Evolutionary conservation across 2,113 vertebrate genomes (phyloP).

Genomic region (Malurus alboscapulatus): DNA sequence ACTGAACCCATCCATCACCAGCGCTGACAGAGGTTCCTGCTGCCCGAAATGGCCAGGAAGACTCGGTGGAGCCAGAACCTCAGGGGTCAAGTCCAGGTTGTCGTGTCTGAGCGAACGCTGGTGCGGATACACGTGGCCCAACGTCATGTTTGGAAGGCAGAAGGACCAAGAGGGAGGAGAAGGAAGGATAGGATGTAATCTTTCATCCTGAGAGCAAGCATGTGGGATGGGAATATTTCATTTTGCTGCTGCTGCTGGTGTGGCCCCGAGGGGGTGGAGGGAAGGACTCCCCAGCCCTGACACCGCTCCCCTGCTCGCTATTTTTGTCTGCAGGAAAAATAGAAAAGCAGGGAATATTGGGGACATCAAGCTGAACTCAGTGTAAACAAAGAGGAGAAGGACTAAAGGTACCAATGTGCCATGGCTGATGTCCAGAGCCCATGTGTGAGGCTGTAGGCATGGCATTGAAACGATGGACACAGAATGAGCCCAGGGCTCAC

Average conservation of each 20-base stretch:
- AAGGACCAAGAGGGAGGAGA: conserved; percentile 43
- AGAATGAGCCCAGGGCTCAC: neutral
- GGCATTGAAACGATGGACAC: neutral
- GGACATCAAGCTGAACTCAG: neutral
- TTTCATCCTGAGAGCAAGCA: neutral
- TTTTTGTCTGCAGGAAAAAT: neutral
- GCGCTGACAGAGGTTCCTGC: conserved; percentile 66
- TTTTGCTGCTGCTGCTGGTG: neutral
- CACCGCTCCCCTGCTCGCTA: accelerated
- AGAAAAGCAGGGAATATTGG: neutral
- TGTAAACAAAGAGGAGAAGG: neutral
- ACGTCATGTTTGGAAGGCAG: conserved; percentile 17
- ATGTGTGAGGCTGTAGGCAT: accelerated
- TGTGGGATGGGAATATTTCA: conserved; percentile 7
- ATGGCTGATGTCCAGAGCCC: accelerated
- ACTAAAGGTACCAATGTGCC: neutral
- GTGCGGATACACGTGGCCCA: neutral
- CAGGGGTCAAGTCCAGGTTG: conserved; percentile 88
- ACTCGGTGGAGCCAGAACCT: conserved; percentile 80
- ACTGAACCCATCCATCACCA: conserved; percentile 61
- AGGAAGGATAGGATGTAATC: conserved; percentile 64
- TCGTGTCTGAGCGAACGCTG: neutral
- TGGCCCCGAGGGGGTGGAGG: neutral
- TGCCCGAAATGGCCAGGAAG: conserved; percentile 66
- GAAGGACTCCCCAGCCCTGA: conserved; percentile 1